Conservation (phyloP, 2,113 vertebrate species). For the Cebidichthys violaceus region DNA sequence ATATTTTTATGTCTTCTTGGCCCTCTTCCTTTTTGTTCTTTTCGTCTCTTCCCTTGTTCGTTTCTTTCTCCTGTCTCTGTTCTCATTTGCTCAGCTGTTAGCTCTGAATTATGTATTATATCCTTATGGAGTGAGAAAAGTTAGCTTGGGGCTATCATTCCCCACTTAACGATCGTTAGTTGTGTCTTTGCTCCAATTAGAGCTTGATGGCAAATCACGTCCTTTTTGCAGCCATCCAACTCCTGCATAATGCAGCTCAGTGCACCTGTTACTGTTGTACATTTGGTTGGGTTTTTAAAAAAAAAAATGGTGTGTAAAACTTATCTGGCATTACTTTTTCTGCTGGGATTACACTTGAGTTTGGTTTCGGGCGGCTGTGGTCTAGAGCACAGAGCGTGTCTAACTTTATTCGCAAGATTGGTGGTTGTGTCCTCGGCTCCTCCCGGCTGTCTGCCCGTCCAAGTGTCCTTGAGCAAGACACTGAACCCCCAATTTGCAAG, state of each 20-base stretch:
- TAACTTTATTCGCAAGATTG: not conserved
- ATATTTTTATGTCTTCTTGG: conserved; percentile 42
- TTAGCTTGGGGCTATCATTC: conserved; percentile 76
- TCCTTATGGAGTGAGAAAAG: conserved; percentile 81
- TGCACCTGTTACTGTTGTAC: conserved; percentile 56
- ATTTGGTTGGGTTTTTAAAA: conserved; percentile 7
- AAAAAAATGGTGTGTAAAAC: conserved; percentile 10
- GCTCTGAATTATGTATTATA: conserved; percentile 80
- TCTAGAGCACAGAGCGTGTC: not conserved
- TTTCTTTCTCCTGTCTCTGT: conserved; percentile 61
- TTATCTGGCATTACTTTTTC: not conserved
- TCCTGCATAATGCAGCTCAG: conserved; percentile 69
- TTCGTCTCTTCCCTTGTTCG: conserved; percentile 34
- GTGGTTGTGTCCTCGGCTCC: too few species aligned
- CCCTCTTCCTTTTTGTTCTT: conserved; percentile 45
- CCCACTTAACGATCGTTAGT: conserved; percentile 80
- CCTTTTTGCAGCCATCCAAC: conserved; percentile 48
- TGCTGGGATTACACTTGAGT: not conserved
- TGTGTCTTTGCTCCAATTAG: conserved; percentile 78
- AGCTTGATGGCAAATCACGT: conserved; percentile 69
- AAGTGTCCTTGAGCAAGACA: not conserved
- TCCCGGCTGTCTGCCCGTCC: too few species aligned
- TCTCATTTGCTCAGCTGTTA: conserved; percentile 77
- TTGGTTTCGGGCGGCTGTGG: not conserved
- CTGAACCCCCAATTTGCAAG: not conserved